Conservation (phyloP, 1,140 invertebrate genomes). For the Tetragonula clypearis region DNA sequence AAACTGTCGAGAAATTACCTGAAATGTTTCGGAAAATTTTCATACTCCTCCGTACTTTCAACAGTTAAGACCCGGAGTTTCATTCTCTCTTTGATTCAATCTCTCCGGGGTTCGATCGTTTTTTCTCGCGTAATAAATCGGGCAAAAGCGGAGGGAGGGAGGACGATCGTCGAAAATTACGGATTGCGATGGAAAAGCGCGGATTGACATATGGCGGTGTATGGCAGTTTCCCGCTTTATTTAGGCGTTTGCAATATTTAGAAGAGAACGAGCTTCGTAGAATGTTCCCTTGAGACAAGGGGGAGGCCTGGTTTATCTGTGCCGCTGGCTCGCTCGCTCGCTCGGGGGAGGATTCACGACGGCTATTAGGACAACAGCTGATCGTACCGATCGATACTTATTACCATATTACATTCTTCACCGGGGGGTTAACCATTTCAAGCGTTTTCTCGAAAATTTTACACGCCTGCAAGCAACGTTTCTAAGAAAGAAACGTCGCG, state of each 20-base stretch:
- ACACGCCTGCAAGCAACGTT: rapidly evolving
- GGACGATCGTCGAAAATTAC: constrained; percentile 16
- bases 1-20: not conserved
- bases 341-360: constrained; percentile 55
- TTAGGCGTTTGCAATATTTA: constrained; percentile 72
- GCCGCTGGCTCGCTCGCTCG: constrained; percentile 47
- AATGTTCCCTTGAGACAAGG: constrained; percentile 69
- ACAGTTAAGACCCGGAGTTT: not conserved
- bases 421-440: not conserved
- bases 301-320: constrained; percentile 69
- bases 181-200: not conserved
- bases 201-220: constrained; percentile 44
- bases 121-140: not conserved
- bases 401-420: constrained; percentile 58
- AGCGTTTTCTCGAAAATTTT: not conserved
- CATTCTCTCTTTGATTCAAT: not conserved
- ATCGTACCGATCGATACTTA: constrained; percentile 67
- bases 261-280: constrained; percentile 66
- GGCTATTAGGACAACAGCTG: constrained; percentile 75
- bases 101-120: not conserved
- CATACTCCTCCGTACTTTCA: not conserved
- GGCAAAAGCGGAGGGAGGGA: not conserved
- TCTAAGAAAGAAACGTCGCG: not conserved
- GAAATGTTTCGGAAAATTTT: not conserved
- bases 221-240: constrained; percentile 68